Conservation (phyloP, 1,140 invertebrate genomes). For the Drosophila kanapiae region DNA sequence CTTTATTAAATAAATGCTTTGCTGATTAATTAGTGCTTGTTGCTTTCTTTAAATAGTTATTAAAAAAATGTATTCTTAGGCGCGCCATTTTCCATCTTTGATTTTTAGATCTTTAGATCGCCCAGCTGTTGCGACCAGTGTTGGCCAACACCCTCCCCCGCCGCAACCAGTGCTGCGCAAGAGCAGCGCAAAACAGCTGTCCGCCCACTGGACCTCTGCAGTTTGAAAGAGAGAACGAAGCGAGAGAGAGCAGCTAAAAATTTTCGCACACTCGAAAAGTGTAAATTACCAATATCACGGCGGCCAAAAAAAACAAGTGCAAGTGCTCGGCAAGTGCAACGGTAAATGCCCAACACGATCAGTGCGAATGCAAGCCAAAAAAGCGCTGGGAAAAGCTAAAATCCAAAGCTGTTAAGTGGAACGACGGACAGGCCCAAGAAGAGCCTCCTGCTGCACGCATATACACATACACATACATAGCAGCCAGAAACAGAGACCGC, state of each 20-base stretch:
- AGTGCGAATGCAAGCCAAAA: slow-evolving; percentile 15
- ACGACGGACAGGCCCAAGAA: slow-evolving; percentile 15
- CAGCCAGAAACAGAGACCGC: slow-evolving; percentile 26
- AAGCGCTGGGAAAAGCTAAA: slow-evolving; percentile 20
- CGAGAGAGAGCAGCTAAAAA: slow-evolving; percentile 63
- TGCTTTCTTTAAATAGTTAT: too few relatives aligned
- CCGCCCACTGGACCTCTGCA: slow-evolving; percentile 18
- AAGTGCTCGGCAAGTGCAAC: slow-evolving; percentile 63
- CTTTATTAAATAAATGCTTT: not conserved
- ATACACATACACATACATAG: slow-evolving; percentile 6
- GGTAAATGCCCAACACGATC: slow-evolving; percentile 54
- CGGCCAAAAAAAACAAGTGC: slow-evolving; percentile 57
- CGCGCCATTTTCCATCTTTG: not conserved
- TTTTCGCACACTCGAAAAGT: slow-evolving; percentile 78
- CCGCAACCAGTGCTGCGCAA: slow-evolving; percentile 8
- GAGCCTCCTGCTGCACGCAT: slow-evolving; percentile 43
- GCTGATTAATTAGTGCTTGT: not conserved
- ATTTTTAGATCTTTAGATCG: not conserved
- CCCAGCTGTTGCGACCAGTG: slow-evolving; percentile 44
- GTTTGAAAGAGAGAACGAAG: slow-evolving; percentile 75
- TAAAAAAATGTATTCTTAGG: too few relatives aligned
- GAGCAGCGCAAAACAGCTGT: slow-evolving; percentile 34
- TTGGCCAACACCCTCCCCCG: slow-evolving; percentile 22
- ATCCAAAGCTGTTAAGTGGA: slow-evolving; percentile 16
- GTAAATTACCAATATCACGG: slow-evolving; percentile 63